Percentiles rank a stretch among this genome's conserved stretches.
Conservation (phyloP, 2,797 vertebrate species). For the Tauraco hartlaubi region DNA sequence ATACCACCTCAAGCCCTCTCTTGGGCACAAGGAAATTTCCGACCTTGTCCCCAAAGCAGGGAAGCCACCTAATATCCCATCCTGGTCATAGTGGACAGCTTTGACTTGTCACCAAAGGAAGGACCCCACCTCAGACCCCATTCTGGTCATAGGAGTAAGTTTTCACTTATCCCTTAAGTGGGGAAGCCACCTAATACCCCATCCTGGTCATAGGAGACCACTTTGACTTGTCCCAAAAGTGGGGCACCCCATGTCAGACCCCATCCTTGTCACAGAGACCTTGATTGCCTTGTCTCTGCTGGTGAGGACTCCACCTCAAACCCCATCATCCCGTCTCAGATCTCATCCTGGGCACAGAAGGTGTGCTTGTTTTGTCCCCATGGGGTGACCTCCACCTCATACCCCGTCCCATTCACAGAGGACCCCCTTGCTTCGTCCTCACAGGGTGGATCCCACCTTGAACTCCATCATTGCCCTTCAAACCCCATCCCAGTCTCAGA, state of each 20-base stretch:
- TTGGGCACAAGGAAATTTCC: background rate
- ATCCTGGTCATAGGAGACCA: background rate
- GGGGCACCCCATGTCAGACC: background rate
- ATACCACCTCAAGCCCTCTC: rapidly evolving
- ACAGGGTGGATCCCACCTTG: background rate
- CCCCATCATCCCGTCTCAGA: background rate
- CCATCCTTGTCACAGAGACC: background rate
- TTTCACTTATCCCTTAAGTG: background rate
- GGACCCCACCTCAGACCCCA: background rate
- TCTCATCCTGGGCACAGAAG: background rate
- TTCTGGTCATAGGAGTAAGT: background rate
- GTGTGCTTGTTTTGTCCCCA: background rate
- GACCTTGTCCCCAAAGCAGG: background rate
- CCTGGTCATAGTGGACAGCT: background rate
- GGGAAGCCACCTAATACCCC: background rate
- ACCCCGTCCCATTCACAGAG: background rate
- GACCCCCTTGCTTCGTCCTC: background rate
- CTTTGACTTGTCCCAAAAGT: background rate
- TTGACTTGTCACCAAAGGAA: background rate
- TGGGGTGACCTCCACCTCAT: background rate
- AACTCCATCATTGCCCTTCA: background rate
- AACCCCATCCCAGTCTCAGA: background rate
- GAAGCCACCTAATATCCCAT: background rate
- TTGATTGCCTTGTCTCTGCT: background rate
- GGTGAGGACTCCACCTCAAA: background rate